These are phyloP conservation scores for Gryon sp. DNA, from an alignment of 1,140 invertebrate genomes.

Conservation along the genomic window DNA sequence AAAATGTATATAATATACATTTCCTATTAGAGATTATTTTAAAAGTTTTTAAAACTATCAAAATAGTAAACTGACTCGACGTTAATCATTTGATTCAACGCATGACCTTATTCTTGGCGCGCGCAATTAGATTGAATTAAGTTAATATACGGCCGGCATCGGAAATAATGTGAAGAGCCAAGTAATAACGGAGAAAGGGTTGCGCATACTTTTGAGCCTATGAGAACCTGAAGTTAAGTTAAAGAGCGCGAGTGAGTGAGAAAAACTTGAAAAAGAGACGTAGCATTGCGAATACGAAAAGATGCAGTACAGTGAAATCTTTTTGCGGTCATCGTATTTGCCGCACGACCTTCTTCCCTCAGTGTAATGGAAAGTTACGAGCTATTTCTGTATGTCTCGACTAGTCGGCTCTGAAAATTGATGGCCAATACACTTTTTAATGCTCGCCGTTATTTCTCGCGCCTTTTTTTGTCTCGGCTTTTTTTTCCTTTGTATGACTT, in stretches of 20 bases:
- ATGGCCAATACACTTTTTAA: constrained; percentile 50
- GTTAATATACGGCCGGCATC: constrained; percentile 18
- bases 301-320: constrained; percentile 62
- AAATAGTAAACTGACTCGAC: no score
- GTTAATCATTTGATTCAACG: constrained; percentile 52
- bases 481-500: background rate
- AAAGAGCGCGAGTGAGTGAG: constrained; percentile 1
- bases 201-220: constrained; percentile 4
- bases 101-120: constrained; percentile 48
- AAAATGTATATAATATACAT: no score
- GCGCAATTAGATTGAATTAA: constrained; percentile 41
- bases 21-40: no score
- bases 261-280: constrained; percentile 21
- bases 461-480: background rate
- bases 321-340: constrained; percentile 66
- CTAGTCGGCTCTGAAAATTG: constrained; percentile 52
- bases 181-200: constrained; percentile 26
- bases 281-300: no score
- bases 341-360: constrained; percentile 61
- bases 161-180: no score
- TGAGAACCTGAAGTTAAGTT: constrained; percentile 22
- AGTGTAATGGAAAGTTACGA: constrained; percentile 60
- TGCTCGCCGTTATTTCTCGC: constrained; percentile 13
- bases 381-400: constrained; percentile 49
- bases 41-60: no score